Conservation (phyloP, 2,797 vertebrate genomes). For the Enteromius viviparus region DNA sequence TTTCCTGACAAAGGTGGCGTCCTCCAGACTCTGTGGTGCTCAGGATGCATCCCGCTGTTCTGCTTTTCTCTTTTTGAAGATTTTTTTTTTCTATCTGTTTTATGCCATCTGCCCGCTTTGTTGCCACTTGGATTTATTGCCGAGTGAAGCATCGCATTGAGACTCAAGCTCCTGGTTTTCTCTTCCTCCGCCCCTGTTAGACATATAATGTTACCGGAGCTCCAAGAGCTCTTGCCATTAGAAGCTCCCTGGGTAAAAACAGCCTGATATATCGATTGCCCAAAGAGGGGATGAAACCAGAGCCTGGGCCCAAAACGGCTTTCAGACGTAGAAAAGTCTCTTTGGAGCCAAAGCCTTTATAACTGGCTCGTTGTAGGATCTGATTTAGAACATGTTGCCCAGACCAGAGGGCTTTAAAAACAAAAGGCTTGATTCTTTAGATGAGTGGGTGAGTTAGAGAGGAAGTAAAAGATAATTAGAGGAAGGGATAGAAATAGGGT, state of each 20-base stretch:
- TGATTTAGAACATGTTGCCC: conserved; percentile 52
- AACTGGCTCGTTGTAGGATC: conserved; percentile 37
- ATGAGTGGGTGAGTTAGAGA: conserved; percentile 19
- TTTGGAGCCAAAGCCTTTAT: conserved; percentile 54
- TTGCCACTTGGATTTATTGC: conserved; percentile 78
- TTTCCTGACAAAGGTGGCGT: conserved; percentile 32
- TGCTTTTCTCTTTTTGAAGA: conserved; percentile 70
- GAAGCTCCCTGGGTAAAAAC: conserved; percentile 91
- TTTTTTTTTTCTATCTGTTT: conserved; percentile 63
- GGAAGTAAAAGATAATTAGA: neutral
- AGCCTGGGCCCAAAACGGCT: conserved; percentile 77
- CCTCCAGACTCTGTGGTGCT: conserved; percentile 51
- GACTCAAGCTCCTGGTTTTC: conserved; percentile 43
- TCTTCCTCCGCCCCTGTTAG: conserved; percentile 79
- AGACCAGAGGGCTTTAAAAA: conserved; percentile 30
- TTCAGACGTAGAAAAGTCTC: conserved; percentile 64
- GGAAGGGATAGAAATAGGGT: neutral
- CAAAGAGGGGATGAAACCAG: conserved; percentile 85
- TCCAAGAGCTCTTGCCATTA: conserved; percentile 95
- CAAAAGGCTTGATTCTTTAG: conserved; percentile 46
- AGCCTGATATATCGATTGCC: conserved; percentile 94
- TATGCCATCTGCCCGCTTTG: conserved; percentile 42
- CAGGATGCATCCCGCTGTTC: conserved; percentile 40
- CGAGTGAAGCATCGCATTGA: conserved; percentile 74
- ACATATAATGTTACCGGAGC: conserved; percentile 93